These are phyloP conservation scores for Drosophila affinis DNA, from an alignment of 2,888 invertebrate species.

Conservation along the genomic window DNA sequence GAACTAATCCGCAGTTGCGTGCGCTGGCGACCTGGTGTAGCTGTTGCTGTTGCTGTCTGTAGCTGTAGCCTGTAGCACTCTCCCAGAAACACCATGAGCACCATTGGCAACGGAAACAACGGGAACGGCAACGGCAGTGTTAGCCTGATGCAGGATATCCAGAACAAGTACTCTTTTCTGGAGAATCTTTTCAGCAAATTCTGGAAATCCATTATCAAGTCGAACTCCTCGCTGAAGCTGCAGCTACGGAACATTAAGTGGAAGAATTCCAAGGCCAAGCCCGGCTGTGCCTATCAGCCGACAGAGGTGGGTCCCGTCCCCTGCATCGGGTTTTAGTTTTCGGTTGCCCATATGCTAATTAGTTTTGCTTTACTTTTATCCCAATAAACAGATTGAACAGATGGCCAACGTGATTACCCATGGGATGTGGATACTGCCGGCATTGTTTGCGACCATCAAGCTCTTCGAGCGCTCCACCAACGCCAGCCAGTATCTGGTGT, in stretches of 20 bases:
- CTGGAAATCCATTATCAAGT: conserved; percentile 80
- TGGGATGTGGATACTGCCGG: conserved; percentile 94
- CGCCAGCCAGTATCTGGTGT: conserved; percentile 90
- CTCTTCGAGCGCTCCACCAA: conserved; percentile 90
- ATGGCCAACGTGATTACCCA: conserved; percentile 96
- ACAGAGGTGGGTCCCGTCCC: conserved; percentile 85
- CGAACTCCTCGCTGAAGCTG: conserved; percentile 75
- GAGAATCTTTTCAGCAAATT: conserved; percentile 80
- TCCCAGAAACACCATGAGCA: conserved; percentile 11
- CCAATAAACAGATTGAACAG: conserved; percentile 89
- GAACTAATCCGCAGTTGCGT: conserved; percentile 36
- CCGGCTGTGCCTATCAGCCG: conserved; percentile 92
- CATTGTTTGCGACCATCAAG: conserved; percentile 90
- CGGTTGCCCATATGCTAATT: not conserved
- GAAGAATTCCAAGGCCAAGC: conserved; percentile 91
- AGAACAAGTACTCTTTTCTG: conserved; percentile 81
- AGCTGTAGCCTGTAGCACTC: not conserved
- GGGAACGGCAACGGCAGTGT: conserved; percentile 11
- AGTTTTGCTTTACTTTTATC: not conserved
- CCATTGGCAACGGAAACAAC: conserved; percentile 10
- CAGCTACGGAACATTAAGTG: conserved; percentile 86
- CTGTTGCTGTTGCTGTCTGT: not conserved
- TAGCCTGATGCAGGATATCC: conserved; percentile 78
- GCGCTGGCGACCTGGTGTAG: conserved; percentile 1
- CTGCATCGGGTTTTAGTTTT: not conserved